Evolutionary conservation across 2,888 invertebrate genomes (phyloP), one percentile per base, ranked within the genome.

Genomic region (Miltochrista miniata): DNA sequence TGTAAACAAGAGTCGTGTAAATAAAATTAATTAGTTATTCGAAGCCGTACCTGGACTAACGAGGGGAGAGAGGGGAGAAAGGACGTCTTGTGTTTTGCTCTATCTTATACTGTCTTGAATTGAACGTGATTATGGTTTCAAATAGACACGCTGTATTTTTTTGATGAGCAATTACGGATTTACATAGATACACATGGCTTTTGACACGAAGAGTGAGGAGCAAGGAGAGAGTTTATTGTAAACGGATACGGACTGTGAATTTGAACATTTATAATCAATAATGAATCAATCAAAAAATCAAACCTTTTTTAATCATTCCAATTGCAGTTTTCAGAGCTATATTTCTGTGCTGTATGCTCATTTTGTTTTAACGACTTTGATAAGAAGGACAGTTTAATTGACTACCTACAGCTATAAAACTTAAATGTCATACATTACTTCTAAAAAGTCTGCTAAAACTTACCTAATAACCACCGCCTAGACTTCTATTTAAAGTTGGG

Each of bases 11-110:
- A 47, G 43, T 53, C 59, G 45, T 51, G 50, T 47, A 69, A 69
- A 69, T 70, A 69, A 64, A 69, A 69, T 69, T 66, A 69, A 69
- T 69, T 69, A 69, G 66, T 68, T 61, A 69, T 69, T 69, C 67
- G 59, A 59, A 60, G 56, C 55, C 49, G 67, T 67, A 69, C 68
- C 68, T 69, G 69, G 46, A 39, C 63, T 69, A 69, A 69, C 68
- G 69, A 69, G 58, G 55, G 54, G 57, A 48, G 31, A n/a, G 31
- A 33, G 45, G 37, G 47, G 31, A 37, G 38, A 30, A 3, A 24
- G 8, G 24, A 41, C 14, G 5, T 51, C 36, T 45, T 39, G 49
- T 48, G n/a, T 34, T 40, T 46, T 50, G 30, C 45, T 50, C 11
- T 13, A 18, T 45, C 39, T 18, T 18, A 12, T 10, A 18, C 35